phyloP scores from a whole-genome alignment of 2,113 vertebrate species.

The Bucco capensis region DNA sequence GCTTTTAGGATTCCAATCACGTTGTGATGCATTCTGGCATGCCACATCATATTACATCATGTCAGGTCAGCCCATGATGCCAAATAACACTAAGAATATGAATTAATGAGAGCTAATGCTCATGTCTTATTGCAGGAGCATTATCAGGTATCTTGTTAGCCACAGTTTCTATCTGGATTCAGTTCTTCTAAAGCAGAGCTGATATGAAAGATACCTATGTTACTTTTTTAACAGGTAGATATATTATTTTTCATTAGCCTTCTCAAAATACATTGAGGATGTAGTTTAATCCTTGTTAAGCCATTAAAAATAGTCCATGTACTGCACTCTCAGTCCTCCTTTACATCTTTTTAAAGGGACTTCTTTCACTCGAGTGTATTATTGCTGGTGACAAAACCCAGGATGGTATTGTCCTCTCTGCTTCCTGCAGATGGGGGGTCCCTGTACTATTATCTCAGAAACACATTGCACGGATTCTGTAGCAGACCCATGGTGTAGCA shows the following conservation, averaged over 20 bases:
- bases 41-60: slow-evolving; percentile 43
- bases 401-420: neutral
- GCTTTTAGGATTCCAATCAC: neutral
- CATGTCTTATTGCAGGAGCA: neutral
- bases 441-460: neutral
- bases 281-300: neutral
- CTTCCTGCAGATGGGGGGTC: neutral
- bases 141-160: slow-evolving; percentile 19
- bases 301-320: neutral
- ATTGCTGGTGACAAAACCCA: neutral
- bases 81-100: neutral
- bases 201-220: neutral
- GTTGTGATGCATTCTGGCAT: neutral
- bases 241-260: neutral
- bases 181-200: neutral
- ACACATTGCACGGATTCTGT: neutral
- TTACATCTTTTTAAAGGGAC: neutral
- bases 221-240: neutral
- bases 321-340: neutral
- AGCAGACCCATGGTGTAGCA: neutral
- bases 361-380: neutral
- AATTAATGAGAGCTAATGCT: slow-evolving; percentile 36
- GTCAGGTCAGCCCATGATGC: neutral
- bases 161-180: neutral
- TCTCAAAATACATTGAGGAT: neutral